These are phyloP conservation scores for Oxygymnocypris stewartii DNA, from an alignment of 2,113 vertebrate species.

Conservation along the genomic window DNA sequence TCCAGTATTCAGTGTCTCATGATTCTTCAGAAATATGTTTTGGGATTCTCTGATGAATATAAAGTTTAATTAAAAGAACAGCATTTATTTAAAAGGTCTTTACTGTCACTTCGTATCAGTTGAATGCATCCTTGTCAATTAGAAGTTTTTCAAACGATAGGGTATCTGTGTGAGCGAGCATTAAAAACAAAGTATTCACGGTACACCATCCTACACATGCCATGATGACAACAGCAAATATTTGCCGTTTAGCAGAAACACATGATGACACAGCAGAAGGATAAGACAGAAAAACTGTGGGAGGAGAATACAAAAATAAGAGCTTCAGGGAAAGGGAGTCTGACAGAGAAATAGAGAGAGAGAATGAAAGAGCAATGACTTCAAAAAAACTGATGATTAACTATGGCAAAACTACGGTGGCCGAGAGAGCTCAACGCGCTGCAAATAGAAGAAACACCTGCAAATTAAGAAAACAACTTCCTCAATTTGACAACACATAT, in stretches of 20 bases:
- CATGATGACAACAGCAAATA: slow-evolving; percentile 22
- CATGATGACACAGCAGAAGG: slow-evolving; percentile 20
- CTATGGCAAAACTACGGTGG: not conserved
- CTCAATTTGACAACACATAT: too few species aligned
- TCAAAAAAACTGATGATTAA: not conserved
- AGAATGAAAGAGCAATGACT: not conserved
- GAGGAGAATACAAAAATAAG: slow-evolving; percentile 18
- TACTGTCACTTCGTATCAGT: too few species aligned
- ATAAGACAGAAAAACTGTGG: not conserved
- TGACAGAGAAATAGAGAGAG: not conserved
- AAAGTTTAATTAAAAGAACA: too few species aligned
- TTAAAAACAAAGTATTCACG: not conserved
- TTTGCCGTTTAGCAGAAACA: slow-evolving; percentile 28
- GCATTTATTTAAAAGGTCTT: too few species aligned
- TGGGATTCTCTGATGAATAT: too few species aligned
- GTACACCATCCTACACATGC: not conserved
- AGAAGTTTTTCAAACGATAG: not conserved
- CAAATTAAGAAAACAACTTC: too few species aligned
- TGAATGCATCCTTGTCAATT: too few species aligned
- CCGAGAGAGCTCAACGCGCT: too few species aligned
- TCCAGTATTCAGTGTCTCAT: not conserved
- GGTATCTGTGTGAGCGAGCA: not conserved
- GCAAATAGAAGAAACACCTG: too few species aligned
- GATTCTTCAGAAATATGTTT: too few species aligned
- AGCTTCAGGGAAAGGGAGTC: not conserved